Conservation (phyloP, 1,140 invertebrate species). For the Drosophila ambigua region DNA sequence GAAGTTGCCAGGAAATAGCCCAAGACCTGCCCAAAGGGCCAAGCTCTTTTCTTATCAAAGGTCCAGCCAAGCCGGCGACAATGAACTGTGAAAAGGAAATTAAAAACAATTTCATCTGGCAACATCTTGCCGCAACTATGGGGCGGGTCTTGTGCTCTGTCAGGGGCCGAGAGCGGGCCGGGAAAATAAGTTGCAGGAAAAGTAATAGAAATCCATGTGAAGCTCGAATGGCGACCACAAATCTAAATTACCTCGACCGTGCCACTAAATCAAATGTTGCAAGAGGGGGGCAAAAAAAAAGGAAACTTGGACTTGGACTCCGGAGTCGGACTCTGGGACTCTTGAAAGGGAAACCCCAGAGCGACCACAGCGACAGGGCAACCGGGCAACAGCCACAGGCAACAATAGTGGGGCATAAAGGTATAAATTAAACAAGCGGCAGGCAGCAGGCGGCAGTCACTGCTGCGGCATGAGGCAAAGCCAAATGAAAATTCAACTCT, state of each 20-base stretch:
- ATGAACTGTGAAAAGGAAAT: constrained; percentile 60
- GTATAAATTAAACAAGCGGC: constrained; percentile 71
- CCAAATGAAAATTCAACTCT: constrained; percentile 62
- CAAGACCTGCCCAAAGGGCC: too few relatives aligned
- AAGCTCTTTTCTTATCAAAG: background rate
- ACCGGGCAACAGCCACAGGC: constrained; percentile 25
- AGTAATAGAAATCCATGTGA: constrained; percentile 38
- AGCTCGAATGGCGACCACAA: constrained; percentile 67
- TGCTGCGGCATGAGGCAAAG: constrained; percentile 51
- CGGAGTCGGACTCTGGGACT: constrained; percentile 7
- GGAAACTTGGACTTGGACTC: background rate
- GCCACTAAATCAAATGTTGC: constrained; percentile 71
- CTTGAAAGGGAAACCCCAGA: constrained; percentile 71
- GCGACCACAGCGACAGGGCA: constrained; percentile 48
- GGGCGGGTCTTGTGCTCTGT: background rate
- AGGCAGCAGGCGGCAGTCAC: constrained; percentile 21
- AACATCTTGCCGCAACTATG: constrained; percentile 18
- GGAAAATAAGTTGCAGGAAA: constrained; percentile 14
- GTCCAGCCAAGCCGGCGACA: constrained; percentile 7
- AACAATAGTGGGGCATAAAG: constrained; percentile 55
- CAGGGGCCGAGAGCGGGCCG: too few relatives aligned
- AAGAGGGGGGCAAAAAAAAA: background rate
- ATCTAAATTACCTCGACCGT: constrained; percentile 74
- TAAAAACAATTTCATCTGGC: constrained; percentile 63
- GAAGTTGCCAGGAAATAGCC: too few relatives aligned